Conservation (phyloP, 2,888 invertebrate species). For the Drosophila merina region DNA sequence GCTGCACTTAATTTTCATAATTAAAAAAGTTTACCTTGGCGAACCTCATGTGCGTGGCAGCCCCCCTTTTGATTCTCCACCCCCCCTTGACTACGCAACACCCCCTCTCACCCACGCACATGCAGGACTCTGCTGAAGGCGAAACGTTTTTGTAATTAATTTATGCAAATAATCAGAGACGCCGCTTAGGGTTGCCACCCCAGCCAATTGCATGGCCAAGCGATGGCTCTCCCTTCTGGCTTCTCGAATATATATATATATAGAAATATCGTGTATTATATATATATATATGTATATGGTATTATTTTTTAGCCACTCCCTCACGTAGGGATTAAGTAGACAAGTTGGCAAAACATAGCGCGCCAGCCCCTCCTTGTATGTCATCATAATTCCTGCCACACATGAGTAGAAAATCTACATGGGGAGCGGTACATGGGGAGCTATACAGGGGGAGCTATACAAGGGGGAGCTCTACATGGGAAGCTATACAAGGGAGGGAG, state of each 20-base stretch:
- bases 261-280: not conserved
- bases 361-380: constrained; percentile 24
- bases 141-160: constrained; percentile 74
- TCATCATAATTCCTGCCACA: constrained; percentile 34
- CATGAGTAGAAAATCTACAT: not conserved
- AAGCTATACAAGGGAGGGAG: too few relatives aligned
- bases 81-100: not conserved
- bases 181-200: constrained; percentile 29
- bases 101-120: not conserved
- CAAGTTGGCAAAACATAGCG: constrained; percentile 67
- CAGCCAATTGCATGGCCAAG: constrained; percentile 33
- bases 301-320: constrained; percentile 53
- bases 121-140: constrained; percentile 14
- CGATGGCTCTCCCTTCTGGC: constrained; percentile 4
- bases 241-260: constrained; percentile 5
- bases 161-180: constrained; percentile 70
- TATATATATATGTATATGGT: not conserved
- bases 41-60: constrained; percentile 53
- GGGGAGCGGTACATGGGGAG: too few relatives aligned
- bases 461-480: too few relatives aligned
- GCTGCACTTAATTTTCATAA: constrained; percentile 77
- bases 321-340: constrained; percentile 68
- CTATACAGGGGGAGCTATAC: too few relatives aligned
- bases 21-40: constrained; percentile 75
- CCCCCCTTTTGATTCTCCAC: not conserved